Evolutionary conservation across 2,113 vertebrate genomes (phyloP).

Genomic region (Bubo scandiacus): DNA sequence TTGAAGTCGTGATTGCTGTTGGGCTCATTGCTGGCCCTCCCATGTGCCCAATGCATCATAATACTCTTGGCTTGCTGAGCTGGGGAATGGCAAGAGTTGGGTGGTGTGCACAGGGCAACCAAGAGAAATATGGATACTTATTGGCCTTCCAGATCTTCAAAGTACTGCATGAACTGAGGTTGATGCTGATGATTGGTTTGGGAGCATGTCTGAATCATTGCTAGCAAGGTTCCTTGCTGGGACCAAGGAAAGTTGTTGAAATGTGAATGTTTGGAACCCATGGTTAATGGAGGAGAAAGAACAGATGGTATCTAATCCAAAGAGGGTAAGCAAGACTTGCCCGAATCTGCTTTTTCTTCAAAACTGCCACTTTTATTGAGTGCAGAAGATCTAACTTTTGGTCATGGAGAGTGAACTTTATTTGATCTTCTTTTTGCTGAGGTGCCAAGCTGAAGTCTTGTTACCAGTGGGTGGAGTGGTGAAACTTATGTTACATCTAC

Average conservation of each 20-base stretch:
- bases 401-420: background rate
- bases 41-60: background rate
- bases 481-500: background rate
- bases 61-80: background rate
- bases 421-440: slow-evolving; percentile 26
- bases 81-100: background rate
- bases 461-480: slow-evolving; percentile 18
- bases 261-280: background rate
- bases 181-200: background rate
- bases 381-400: background rate
- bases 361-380: background rate
- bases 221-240: background rate
- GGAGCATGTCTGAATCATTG: background rate
- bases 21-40: background rate
- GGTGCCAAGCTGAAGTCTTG: background rate
- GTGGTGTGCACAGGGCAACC: background rate
- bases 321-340: background rate
- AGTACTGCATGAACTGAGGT: background rate
- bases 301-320: background rate
- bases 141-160: background rate
- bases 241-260: background rate
- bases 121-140: background rate
- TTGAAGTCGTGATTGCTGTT: background rate
- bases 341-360: background rate
- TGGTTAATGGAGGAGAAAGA: background rate